Evolutionary conservation across 1,140 invertebrate genomes (phyloP).

Genomic region (Periplaneta americana): DNA sequence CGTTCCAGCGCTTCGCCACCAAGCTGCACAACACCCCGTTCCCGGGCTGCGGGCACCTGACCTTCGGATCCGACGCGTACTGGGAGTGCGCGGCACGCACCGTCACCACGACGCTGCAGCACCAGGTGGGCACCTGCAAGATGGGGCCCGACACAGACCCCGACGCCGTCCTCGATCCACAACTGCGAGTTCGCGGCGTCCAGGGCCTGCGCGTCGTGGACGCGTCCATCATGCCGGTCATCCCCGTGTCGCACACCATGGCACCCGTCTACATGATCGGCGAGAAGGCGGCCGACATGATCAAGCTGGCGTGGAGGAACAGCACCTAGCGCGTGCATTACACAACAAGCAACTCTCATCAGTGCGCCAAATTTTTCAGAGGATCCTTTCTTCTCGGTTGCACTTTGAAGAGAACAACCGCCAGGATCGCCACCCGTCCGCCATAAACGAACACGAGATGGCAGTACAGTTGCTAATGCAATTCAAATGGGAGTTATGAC

Average conservation of each 20-base stretch:
- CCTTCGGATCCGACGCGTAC: conserved; percentile 26
- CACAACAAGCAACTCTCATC: too few species aligned
- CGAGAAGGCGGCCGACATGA: conserved; percentile 54
- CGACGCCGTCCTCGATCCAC: conserved; percentile 36
- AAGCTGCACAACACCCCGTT: conserved; percentile 21
- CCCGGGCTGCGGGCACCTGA: conserved; percentile 24
- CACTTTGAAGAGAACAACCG: too few species aligned
- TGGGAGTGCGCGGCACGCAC: conserved; percentile 29
- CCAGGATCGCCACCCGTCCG: too few species aligned
- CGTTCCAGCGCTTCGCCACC: conserved; percentile 29
- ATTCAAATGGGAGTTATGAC: too few species aligned
- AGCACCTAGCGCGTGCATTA: not conserved
- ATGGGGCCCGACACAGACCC: conserved; percentile 34
- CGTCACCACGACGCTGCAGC: conserved; percentile 31
- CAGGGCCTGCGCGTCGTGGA: conserved; percentile 37
- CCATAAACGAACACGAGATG: too few species aligned
- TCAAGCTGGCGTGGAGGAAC: conserved; percentile 40
- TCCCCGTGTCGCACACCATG: conserved; percentile 55
- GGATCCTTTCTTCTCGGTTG: too few species aligned
- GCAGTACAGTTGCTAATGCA: too few species aligned
- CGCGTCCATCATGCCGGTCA: conserved; percentile 46
- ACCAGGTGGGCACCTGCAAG: conserved; percentile 37
- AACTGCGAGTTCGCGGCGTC: conserved; percentile 34
- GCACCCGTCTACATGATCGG: conserved; percentile 57
- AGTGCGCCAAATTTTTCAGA: too few species aligned